phyloP scores from a whole-genome alignment of 1,140 invertebrate species.

The Drosophila kepulauana region DNA sequence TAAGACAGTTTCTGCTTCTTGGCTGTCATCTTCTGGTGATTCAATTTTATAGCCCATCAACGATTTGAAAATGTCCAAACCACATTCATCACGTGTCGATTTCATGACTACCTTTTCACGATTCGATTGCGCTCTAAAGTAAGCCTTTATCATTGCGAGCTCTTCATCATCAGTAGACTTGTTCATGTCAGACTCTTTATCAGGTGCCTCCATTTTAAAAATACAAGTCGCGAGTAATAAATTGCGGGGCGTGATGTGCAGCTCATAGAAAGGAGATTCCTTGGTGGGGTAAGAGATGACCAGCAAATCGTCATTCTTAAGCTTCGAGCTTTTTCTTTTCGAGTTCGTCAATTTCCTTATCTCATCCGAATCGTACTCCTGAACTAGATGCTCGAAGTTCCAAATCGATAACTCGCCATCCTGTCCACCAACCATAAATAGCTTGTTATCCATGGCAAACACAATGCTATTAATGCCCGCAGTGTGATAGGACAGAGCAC shows the following conservation, averaged over 20 bases:
- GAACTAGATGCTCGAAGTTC: conserved; percentile 52
- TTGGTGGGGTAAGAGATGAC: conserved; percentile 36
- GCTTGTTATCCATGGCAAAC: conserved; percentile 50
- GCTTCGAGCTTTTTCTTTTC: not conserved
- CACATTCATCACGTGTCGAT: too few relatives aligned
- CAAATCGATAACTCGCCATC: conserved; percentile 54
- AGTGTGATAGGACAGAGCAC: conserved; percentile 35
- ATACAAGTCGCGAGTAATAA: conserved; percentile 52
- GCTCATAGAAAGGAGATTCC: conserved; percentile 29
- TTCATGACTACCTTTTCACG: too few relatives aligned
- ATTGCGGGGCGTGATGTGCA: conserved; percentile 48
- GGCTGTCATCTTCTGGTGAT: too few relatives aligned
- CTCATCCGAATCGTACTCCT: conserved; percentile 10
- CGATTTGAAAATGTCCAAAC: too few relatives aligned
- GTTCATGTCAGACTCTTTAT: too few relatives aligned
- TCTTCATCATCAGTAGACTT: too few relatives aligned
- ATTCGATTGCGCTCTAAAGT: too few relatives aligned
- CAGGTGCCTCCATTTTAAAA: too few relatives aligned
- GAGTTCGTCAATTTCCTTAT: not conserved
- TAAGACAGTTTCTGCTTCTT: too few relatives aligned
- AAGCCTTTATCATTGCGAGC: too few relatives aligned
- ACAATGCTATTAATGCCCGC: conserved; percentile 34
- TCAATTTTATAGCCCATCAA: too few relatives aligned
- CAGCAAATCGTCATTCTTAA: conserved; percentile 17
- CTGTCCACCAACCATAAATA: conserved; percentile 49